Percentiles rank a stretch among this genome's conserved stretches.
Conservation (phyloP, 2,888 invertebrate genomes). For the Ceriagrion tenellum region DNA sequence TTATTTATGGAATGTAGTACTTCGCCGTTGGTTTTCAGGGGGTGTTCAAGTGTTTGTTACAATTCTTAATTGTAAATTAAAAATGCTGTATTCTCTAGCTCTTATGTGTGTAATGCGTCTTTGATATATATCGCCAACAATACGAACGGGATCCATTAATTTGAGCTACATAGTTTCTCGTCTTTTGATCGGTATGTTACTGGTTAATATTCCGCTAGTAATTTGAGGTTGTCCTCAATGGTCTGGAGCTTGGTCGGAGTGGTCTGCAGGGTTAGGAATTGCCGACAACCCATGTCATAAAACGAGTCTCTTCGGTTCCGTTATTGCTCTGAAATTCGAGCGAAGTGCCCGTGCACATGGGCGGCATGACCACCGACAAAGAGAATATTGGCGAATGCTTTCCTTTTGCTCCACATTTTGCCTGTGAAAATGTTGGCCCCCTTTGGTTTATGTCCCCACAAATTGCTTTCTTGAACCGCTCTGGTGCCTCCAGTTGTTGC, state of each 20-base stretch:
- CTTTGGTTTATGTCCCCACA: neutral
- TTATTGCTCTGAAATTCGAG: neutral
- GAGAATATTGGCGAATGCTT: constrained; percentile 23
- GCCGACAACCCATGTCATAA: neutral
- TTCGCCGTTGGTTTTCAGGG: too few species aligned
- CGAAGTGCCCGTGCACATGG: neutral
- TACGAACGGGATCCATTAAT: too few species aligned
- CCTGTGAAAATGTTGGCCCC: neutral
- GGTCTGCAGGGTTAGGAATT: constrained; percentile 13
- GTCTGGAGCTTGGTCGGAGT: neutral
- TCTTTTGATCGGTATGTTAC: neutral
- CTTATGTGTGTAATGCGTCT: too few species aligned
- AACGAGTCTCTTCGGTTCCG: constrained; percentile 2
- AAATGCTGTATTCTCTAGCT: too few species aligned
- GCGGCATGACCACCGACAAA: neutral
- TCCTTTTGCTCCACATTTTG: constrained; percentile 18
- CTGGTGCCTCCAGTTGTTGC: neutral
- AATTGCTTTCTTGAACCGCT: neutral
- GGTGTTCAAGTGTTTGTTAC: too few species aligned
- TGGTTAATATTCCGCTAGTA: neutral
- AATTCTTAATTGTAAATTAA: too few species aligned
- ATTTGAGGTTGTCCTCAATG: neutral
- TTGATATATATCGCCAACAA: too few species aligned
- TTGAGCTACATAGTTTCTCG: too few species aligned
- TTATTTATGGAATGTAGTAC: too few species aligned